Percentiles rank a stretch among this genome's conserved stretches.
Conservation (phyloP, 2,797 vertebrate genomes). For the Chiroxiphia lanceolata region DNA sequence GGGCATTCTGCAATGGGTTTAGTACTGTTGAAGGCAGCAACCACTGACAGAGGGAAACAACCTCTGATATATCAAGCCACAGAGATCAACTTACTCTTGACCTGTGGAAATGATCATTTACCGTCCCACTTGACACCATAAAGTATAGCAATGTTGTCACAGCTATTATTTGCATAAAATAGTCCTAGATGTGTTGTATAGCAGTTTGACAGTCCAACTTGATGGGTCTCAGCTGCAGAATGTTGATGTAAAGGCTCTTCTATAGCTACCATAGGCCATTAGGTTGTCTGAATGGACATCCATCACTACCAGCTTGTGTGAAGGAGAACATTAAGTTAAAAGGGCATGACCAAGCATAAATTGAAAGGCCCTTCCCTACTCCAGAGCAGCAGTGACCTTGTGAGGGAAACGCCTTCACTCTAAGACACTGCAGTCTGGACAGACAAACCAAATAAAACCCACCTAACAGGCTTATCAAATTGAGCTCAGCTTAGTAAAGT, state of each 20-base stretch:
- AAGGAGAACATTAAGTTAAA: constrained; percentile 58
- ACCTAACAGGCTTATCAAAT: background rate
- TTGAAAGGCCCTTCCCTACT: constrained; percentile 32
- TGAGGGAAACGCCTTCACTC: background rate
- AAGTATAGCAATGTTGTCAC: background rate
- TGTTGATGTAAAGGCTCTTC: constrained; percentile 44
- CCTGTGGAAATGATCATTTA: constrained; percentile 23
- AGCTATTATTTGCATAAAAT: constrained; percentile 48
- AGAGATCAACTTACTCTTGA: constrained; percentile 50
- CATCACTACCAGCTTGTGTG: constrained; percentile 51
- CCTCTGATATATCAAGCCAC: constrained; percentile 20
- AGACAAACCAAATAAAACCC: background rate
- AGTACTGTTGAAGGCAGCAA: background rate
- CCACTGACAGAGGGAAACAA: background rate
- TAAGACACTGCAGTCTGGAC: background rate
- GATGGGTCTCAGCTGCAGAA: constrained; percentile 27
- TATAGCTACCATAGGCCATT: constrained; percentile 49
- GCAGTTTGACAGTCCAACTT: constrained; percentile 12
- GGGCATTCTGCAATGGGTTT: background rate
- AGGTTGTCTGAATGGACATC: constrained; percentile 56
- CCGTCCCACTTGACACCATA: background rate
- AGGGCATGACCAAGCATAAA: constrained; percentile 62
- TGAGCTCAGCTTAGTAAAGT: background rate
- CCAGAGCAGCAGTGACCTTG: constrained; percentile 33
- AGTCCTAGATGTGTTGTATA: background rate